A percentile compares a stretch with the other conserved stretches of the same genome.
Conservation (phyloP, 2,797 vertebrate genomes). For the Lacerta bilineata region DNA sequence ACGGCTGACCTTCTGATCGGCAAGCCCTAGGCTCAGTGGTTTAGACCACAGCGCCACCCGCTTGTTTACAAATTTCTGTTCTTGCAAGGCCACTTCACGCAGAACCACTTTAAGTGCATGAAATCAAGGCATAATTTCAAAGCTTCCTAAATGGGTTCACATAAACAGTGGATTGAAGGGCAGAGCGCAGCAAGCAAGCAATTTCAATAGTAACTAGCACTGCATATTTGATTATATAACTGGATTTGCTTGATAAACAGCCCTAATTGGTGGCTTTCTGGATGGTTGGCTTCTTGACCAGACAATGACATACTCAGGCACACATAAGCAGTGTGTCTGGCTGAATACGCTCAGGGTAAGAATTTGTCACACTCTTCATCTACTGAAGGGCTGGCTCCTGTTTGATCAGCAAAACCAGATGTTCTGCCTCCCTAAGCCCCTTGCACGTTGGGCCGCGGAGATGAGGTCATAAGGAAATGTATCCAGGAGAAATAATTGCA, state of each 20-base stretch:
- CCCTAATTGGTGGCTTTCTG: conserved; percentile 12
- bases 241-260: conserved; percentile 35
- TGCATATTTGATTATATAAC: conserved; percentile 30
- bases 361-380: conserved; percentile 62
- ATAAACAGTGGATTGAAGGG: conserved; percentile 7
- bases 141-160: conserved; percentile 14
- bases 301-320: background rate
- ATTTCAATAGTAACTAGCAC: conserved; percentile 33
- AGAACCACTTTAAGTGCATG: conserved; percentile 23
- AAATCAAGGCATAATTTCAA: conserved; percentile 7
- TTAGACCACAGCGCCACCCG: too few relatives aligned
- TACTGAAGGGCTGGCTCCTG: conserved; percentile 45
- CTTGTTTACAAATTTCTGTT: background rate
- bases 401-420: conserved; percentile 64
- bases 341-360: conserved; percentile 51
- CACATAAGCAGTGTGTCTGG: background rate
- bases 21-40: too few relatives aligned
- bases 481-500: conserved; percentile 35
- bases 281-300: conserved; percentile 11
- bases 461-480: conserved; percentile 61
- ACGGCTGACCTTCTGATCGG: too few relatives aligned
- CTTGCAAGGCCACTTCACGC: background rate
- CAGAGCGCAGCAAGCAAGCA: conserved; percentile 36
- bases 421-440: conserved; percentile 44
- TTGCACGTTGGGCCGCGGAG: conserved; percentile 10